Evolutionary conservation across 2,113 vertebrate species (phyloP).

Genomic region (Candoia aspera): DNA sequence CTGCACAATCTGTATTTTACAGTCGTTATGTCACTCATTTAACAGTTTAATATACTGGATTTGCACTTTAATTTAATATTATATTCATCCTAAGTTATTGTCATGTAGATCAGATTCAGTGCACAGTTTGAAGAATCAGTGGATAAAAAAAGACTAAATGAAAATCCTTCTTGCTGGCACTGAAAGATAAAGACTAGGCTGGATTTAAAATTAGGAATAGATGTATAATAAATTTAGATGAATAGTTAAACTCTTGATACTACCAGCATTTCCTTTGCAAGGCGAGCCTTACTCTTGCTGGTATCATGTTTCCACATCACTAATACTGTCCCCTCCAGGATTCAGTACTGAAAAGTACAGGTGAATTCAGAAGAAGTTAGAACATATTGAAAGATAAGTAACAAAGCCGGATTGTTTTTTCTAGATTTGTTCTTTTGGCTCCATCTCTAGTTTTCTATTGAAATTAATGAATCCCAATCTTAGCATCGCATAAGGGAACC

Average conservation of each 20-base stretch:
- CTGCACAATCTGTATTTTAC: background rate
- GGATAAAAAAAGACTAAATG: slow-evolving; percentile 42
- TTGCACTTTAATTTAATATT: slow-evolving; percentile 64
- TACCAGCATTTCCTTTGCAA: slow-evolving; percentile 10
- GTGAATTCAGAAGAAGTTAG: background rate
- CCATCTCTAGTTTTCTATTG: background rate
- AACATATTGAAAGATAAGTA: background rate
- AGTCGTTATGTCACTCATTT: slow-evolving; percentile 52
- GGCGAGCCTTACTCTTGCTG: slow-evolving; percentile 30
- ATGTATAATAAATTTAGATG: slow-evolving; percentile 49
- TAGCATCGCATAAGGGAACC: background rate
- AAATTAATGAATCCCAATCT: background rate
- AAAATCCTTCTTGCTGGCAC: slow-evolving; percentile 52
- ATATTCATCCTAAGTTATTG: slow-evolving; percentile 65
- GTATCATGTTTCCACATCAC: slow-evolving; percentile 34
- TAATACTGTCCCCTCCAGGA: slow-evolving; percentile 26
- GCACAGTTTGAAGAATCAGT: slow-evolving; percentile 40
- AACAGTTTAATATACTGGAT: slow-evolving; percentile 49
- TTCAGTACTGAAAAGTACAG: slow-evolving; percentile 25
- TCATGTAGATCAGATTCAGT: slow-evolving; percentile 57
- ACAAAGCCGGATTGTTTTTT: background rate
- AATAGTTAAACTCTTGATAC: slow-evolving; percentile 50
- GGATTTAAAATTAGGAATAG: slow-evolving; percentile 48
- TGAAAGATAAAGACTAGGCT: slow-evolving; percentile 55
- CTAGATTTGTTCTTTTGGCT: background rate